Percentiles rank a stretch among this genome's conserved stretches.
These are phyloP conservation scores for Amphipoea lucens DNA, from an alignment of 2,888 invertebrate species.

Conservation along the genomic window DNA sequence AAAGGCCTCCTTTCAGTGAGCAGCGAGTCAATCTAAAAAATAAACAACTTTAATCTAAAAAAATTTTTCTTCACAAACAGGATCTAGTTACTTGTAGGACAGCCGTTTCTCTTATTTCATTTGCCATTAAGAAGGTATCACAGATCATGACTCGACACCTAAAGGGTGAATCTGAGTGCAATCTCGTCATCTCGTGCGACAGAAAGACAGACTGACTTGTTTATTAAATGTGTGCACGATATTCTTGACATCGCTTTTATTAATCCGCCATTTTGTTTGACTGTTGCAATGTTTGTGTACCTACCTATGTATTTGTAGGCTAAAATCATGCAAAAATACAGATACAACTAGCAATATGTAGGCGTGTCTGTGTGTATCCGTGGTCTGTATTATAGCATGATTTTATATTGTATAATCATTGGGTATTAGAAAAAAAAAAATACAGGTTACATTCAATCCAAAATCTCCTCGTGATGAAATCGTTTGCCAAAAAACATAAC, in stretches of 20 bases:
- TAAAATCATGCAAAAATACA: too few relatives aligned
- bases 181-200: slow-evolving; percentile 81
- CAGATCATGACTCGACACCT: slow-evolving; percentile 20
- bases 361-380: too few relatives aligned
- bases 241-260: slow-evolving; percentile 58
- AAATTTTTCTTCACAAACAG: background rate
- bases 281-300: background rate
- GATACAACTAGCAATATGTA: too few relatives aligned
- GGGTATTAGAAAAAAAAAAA: too few relatives aligned
- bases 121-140: slow-evolving; percentile 25
- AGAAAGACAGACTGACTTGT: slow-evolving; percentile 75
- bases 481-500: too few relatives aligned
- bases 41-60: background rate
- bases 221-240: slow-evolving; percentile 68
- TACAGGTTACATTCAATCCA: too few relatives aligned
- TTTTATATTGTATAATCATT: too few relatives aligned
- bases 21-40: background rate
- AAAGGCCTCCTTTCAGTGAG: too few relatives aligned
- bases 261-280: slow-evolving; percentile 46
- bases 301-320: background rate
- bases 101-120: slow-evolving; percentile 24
- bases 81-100: background rate
- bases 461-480: too few relatives aligned
- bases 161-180: slow-evolving; percentile 77
- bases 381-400: too few relatives aligned